These are phyloP conservation scores for Athene cunicularia DNA, from an alignment of 2,113 vertebrate genomes.

Conservation along the genomic window DNA sequence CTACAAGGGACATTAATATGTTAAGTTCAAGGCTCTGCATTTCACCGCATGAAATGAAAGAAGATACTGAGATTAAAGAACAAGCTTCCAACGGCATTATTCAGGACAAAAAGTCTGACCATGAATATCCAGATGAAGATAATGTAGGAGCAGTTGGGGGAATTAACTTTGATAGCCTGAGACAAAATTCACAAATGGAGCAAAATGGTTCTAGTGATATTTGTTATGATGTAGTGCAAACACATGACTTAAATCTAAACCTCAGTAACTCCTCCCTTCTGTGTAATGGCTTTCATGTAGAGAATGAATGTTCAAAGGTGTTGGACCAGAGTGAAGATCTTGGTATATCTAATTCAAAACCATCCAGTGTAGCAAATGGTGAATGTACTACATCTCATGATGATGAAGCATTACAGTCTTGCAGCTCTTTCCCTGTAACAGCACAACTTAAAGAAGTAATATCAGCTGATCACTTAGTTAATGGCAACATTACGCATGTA, in stretches of 20 bases:
- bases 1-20: constrained; percentile 84
- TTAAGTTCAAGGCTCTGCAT: constrained; percentile 79
- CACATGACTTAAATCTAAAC: constrained; percentile 54
- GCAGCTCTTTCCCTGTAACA: constrained; percentile 74
- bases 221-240: constrained; percentile 72
- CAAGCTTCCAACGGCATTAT: constrained; percentile 67
- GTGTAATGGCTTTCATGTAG: constrained; percentile 83
- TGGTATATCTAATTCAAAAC: constrained; percentile 57
- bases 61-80: constrained; percentile 65
- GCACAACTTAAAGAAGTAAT: constrained; percentile 70
- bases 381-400: constrained; percentile 66
- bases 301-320: constrained; percentile 52
- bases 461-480: constrained; percentile 79
- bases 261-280: constrained; percentile 65
- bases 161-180: constrained; percentile 65
- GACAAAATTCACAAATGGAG: constrained; percentile 73
- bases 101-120: constrained; percentile 76
- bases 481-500: constrained; percentile 80
- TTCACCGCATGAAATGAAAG: constrained; percentile 75
- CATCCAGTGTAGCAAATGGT: constrained; percentile 69
- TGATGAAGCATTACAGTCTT: constrained; percentile 72
- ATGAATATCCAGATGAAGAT: constrained; percentile 79
- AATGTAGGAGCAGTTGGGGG: constrained; percentile 90
- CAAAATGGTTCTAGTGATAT: constrained; percentile 83
- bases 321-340: constrained; percentile 66